These are phyloP conservation scores for Gadus macrocephalus DNA, from an alignment of 2,113 vertebrate genomes.

Conservation along the genomic window DNA sequence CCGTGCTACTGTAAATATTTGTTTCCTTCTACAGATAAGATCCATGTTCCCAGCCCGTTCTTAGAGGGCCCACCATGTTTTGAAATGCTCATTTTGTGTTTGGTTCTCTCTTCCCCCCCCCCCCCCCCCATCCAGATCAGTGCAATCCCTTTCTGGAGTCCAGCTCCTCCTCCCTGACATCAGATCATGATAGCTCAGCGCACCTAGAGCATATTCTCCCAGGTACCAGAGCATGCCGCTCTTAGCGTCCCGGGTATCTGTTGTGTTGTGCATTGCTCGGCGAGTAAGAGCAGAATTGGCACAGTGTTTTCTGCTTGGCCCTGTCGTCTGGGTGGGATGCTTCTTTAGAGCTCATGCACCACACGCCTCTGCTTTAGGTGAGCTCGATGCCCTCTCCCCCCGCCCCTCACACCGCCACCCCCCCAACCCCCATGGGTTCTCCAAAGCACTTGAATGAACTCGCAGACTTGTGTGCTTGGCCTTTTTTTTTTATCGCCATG, in stretches of 20 bases:
- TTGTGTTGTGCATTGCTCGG: not conserved
- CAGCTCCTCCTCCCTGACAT: slow-evolving; percentile 66
- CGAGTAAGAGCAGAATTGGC: not conserved
- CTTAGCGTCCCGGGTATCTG: not conserved
- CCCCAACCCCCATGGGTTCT: too few relatives aligned
- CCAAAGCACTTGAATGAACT: too few relatives aligned
- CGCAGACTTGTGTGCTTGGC: too few relatives aligned
- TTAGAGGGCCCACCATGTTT: slow-evolving; percentile 9
- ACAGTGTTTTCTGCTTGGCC: not conserved
- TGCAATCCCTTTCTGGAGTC: slow-evolving; percentile 74
- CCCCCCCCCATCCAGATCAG: slow-evolving; percentile 73
- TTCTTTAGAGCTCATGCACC: too few relatives aligned
- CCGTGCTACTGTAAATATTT: slow-evolving; percentile 27
- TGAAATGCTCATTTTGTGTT: slow-evolving; percentile 25
- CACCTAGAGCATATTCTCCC: slow-evolving; percentile 63
- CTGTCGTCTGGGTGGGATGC: too few relatives aligned
- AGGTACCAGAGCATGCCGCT: slow-evolving; percentile 58
- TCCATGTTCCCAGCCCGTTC: not conserved
- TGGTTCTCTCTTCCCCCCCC: slow-evolving; percentile 8
- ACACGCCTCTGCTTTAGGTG: too few relatives aligned
- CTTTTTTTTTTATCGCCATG: too few relatives aligned
- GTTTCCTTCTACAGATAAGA: slow-evolving; percentile 14
- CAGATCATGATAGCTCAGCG: slow-evolving; percentile 64
- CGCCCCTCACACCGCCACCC: too few relatives aligned
- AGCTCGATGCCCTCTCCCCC: too few relatives aligned